Evolutionary conservation across 2,888 invertebrate genomes (phyloP).

Genomic region (Mesorhabditis sp.): DNA sequence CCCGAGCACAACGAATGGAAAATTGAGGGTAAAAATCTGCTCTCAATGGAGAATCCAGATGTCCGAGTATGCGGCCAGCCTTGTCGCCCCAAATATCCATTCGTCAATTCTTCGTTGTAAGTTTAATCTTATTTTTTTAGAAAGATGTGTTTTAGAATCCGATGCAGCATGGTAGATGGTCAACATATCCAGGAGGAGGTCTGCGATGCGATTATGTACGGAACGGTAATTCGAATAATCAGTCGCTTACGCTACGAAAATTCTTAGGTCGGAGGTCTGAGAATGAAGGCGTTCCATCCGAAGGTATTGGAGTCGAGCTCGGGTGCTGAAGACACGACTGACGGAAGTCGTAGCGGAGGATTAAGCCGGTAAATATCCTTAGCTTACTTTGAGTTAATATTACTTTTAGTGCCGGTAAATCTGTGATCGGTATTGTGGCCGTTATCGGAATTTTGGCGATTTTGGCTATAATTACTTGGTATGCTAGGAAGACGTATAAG

Average conservation of each 20-base stretch:
- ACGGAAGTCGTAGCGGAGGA: constrained; percentile 2
- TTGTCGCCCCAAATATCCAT: background rate
- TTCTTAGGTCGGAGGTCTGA: background rate
- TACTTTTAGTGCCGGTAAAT: background rate
- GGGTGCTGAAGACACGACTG: background rate
- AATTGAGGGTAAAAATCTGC: background rate
- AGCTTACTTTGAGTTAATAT: no score
- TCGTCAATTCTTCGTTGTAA: no score
- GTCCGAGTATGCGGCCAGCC: background rate
- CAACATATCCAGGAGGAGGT: background rate
- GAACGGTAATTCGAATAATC: background rate
- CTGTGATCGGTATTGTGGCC: background rate
- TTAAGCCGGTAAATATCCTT: background rate
- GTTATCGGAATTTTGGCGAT: background rate
- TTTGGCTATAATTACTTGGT: background rate
- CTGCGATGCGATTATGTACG: background rate
- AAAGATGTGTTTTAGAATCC: background rate
- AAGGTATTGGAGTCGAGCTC: background rate
- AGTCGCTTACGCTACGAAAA: no score
- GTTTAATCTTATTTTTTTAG: background rate
- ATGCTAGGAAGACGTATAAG: constrained; percentile 1
- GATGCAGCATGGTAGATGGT: background rate
- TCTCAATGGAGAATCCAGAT: background rate
- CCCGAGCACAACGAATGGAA: background rate
- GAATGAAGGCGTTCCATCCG: background rate